Evolutionary conservation across 2,888 invertebrate genomes (phyloP), one percentile per base, ranked within the genome.

Genomic region (Orthosia gracilis): DNA sequence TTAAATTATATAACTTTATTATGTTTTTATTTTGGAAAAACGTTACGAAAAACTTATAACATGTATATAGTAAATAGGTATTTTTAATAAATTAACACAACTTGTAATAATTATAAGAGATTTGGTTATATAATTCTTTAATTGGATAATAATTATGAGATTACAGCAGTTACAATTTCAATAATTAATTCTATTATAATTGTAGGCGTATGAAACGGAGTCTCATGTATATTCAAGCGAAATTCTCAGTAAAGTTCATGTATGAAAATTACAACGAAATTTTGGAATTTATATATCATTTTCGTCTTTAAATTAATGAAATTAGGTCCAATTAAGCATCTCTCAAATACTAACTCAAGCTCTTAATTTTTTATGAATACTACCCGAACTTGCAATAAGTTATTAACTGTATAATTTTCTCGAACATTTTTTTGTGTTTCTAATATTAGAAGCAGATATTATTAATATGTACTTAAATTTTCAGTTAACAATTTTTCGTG

Each of bases 381-480:
- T 54, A 67, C 57, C 31, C 73, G 52, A 75, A 54, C n/a, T 57
- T 65, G 18, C 57, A 49, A 80, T 57, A 61, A 65, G 31, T 61
- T 66, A 80, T 65, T 49, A 26, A 50, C 18, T 21, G 15, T 40
- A 55, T 59, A 80, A 59, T 67, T 67, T 80, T 74, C 47, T 54
- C 26, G 13, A 49, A 40, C 49, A 45, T 18, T 50, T 77, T 57
- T 23, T 55, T 3, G 17, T 4, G 12, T 52, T 21, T 26, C 17
- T 47, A 59, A 5, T 17, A 31, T 17, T 45, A 40, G 40, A n/a
- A 40, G 31, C 12, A n/a, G 18, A 4, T 58, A 18, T 18, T 11
- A 55, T 40, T 49, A 31, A 13, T 57, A n/a, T 23, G 13, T 31
- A n/a, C 9, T 52, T n/a, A 18, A 0, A 52, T 52, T 59, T 52